Evolutionary conservation across 1,140 invertebrate species (phyloP).

Genomic region (Lordiphosa collinella): DNA sequence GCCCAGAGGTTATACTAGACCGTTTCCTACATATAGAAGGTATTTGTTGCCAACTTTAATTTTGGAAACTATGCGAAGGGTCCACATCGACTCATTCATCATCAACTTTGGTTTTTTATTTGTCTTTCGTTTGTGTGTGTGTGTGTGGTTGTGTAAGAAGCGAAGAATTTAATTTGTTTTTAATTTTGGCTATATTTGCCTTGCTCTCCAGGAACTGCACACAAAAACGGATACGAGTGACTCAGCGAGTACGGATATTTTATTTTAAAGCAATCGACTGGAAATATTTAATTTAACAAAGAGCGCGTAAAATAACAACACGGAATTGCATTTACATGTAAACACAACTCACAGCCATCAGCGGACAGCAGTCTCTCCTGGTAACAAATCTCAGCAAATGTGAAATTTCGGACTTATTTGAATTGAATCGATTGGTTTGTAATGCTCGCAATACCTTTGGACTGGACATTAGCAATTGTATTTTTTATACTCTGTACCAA

Average conservation of each 20-base stretch:
- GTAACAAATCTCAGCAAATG: too few relatives aligned
- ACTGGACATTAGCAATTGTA: too few relatives aligned
- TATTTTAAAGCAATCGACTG: slow-evolving; percentile 41
- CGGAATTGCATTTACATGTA: too few relatives aligned
- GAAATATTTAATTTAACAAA: slow-evolving; percentile 4
- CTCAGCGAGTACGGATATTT: slow-evolving; percentile 34
- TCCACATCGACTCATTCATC: slow-evolving; percentile 2
- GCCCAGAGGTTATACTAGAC: slow-evolving; percentile 16
- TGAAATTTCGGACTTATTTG: too few relatives aligned
- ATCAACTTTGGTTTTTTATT: slow-evolving; percentile 26
- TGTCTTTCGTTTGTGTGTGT: slow-evolving; percentile 24
- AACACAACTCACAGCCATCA: too few relatives aligned
- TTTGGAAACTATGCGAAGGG: slow-evolving; percentile 55
- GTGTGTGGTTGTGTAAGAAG: slow-evolving; percentile 34
- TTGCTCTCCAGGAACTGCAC: slow-evolving; percentile 20
- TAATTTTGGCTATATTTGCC: slow-evolving; percentile 55
- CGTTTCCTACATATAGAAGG: slow-evolving; percentile 17
- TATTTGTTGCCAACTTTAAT: slow-evolving; percentile 51
- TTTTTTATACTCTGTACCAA: too few relatives aligned
- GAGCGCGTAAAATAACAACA: too few relatives aligned
- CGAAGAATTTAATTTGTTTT: slow-evolving; percentile 74
- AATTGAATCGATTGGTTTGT: too few relatives aligned
- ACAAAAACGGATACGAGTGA: background rate
- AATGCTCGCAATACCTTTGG: too few relatives aligned
- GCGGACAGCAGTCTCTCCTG: too few relatives aligned